These are phyloP conservation scores for Hemitrygon akajei DNA, from an alignment of 2,797 vertebrate species.

Conservation along the genomic window DNA sequence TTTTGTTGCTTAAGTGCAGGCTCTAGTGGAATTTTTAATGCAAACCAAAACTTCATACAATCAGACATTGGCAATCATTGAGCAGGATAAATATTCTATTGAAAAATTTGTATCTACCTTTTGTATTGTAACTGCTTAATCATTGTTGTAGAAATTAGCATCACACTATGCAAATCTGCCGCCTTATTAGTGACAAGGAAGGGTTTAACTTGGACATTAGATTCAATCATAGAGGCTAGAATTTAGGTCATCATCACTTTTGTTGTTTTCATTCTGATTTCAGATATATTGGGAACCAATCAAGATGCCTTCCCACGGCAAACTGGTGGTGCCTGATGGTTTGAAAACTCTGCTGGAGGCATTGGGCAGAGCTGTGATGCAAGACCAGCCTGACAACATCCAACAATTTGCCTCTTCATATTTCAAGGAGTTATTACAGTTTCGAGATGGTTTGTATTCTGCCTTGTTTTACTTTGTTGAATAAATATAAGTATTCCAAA, in stretches of 20 bases:
- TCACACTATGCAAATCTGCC: background rate
- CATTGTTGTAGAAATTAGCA: too few species aligned
- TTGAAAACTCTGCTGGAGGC: constrained; percentile 55
- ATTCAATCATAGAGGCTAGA: background rate
- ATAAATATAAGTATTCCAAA: constrained; percentile 1
- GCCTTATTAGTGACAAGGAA: background rate
- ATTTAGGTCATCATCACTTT: background rate
- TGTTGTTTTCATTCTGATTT: background rate
- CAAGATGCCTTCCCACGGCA: constrained; percentile 47
- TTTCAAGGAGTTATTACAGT: constrained; percentile 53
- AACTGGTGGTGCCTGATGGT: constrained; percentile 50
- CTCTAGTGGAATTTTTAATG: too few species aligned
- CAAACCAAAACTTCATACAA: too few species aligned
- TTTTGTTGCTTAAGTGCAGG: too few species aligned
- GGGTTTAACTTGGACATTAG: background rate
- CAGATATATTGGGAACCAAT: background rate
- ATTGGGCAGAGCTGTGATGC: constrained; percentile 51
- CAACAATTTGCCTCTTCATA: constrained; percentile 52
- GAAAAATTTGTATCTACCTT: too few species aligned
- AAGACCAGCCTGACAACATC: constrained; percentile 48
- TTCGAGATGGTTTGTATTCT: constrained; percentile 54
- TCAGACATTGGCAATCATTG: too few species aligned
- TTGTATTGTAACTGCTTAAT: too few species aligned
- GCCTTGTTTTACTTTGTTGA: constrained; percentile 36
- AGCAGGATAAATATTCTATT: too few species aligned